phyloP scores from a whole-genome alignment of 1,140 invertebrate species.

The Cecropterus lyciades region DNA sequence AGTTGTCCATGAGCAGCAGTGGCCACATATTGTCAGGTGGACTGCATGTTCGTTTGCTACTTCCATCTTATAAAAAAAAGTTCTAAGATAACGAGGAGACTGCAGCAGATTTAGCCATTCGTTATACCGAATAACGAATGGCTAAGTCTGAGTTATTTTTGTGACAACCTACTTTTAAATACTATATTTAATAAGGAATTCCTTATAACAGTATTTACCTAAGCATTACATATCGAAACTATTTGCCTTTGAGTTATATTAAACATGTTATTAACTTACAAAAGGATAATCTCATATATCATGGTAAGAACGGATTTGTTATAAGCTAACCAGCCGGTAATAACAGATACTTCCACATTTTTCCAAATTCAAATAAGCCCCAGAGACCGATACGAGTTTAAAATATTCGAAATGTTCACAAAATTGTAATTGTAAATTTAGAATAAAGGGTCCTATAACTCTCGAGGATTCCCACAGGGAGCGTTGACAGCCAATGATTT shows the following conservation, averaged over 20 bases:
- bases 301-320: conserved; percentile 10
- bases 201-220: too few relatives aligned
- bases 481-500: conserved; percentile 81
- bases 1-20: too few relatives aligned
- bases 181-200: too few relatives aligned
- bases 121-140: too few relatives aligned
- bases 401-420: conserved; percentile 75
- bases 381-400: conserved; percentile 64
- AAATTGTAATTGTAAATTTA: conserved; percentile 83
- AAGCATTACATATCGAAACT: not conserved
- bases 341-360: conserved; percentile 36
- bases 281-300: conserved; percentile 28
- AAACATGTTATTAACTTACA: conserved; percentile 17
- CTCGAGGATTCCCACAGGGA: conserved; percentile 79
- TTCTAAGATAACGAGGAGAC: too few relatives aligned
- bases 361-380: conserved; percentile 50
- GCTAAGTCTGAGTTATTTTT: too few relatives aligned
- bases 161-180: too few relatives aligned
- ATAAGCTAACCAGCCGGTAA: conserved; percentile 29
- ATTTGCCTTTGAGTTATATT: not conserved
- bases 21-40: too few relatives aligned
- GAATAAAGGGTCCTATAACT: conserved; percentile 80
- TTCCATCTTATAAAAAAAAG: too few relatives aligned
- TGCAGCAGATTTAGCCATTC: too few relatives aligned
- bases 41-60: too few relatives aligned